These are phyloP conservation scores for Pachyuromys duprasi DNA, from an alignment of 2,797 vertebrate species.

Conservation along the genomic window DNA sequence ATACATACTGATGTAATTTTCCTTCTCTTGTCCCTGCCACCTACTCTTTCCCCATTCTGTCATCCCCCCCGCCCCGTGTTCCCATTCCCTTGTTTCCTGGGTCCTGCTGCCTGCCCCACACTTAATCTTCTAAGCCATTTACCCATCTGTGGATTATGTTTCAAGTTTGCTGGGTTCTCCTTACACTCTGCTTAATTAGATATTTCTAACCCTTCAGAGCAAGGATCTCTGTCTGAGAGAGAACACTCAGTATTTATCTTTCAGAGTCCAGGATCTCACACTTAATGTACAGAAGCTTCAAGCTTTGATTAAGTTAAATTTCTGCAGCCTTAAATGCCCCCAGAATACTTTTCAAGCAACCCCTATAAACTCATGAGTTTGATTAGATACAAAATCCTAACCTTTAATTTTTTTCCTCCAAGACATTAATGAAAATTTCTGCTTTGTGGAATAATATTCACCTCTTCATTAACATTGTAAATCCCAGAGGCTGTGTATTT, in stretches of 20 bases:
- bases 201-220: neutral
- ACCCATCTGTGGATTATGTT: neutral
- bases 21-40: no score
- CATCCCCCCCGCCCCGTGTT: no score
- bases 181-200: neutral
- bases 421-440: neutral
- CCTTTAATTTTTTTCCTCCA: neutral
- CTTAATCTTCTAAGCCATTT: neutral
- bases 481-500: neutral
- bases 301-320: neutral
- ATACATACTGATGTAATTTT: neutral
- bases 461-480: neutral
- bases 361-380: neutral
- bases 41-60: neutral
- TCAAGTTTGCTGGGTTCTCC: neutral
- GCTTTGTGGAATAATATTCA: neutral
- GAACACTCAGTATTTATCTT: neutral
- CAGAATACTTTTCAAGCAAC: neutral
- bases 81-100: neutral
- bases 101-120: neutral
- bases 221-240: neutral
- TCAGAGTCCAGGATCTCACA: neutral
- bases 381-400: neutral
- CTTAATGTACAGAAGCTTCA: neutral
- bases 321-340: neutral